Evolutionary conservation across 2,113 vertebrate genomes (phyloP), one percentile per base, ranked within the genome.

Genomic region (Macroglossus sobrinus): DNA sequence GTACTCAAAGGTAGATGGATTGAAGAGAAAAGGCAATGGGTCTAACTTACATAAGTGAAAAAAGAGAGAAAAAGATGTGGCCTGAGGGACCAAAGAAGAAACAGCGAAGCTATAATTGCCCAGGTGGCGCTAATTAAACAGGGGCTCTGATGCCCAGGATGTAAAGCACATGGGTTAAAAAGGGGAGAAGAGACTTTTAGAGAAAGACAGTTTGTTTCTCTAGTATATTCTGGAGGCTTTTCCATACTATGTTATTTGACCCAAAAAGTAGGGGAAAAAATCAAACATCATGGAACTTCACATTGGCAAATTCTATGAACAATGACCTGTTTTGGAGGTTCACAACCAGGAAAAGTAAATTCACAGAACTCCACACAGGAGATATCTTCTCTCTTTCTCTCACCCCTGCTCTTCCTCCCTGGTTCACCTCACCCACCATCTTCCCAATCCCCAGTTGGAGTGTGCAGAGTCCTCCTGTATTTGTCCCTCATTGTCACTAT

Each of bases 71-170:
- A 79, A 6, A 40, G 59, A 55, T 9, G 0, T 75, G 71, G 59
- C 15, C 7, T 4, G n/a, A 64, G 30, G 40, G 63, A 47, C 19
- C 38, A 16, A 40, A 69, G 22, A 50, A 38, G 19, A 16, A 50
- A 57, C 40, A 33, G 43, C 2, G 0, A 38, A 26, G 11, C 22
- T 22, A 3, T 22, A 43, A 35, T 35, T 53, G 40, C 10, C 19
- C 43, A 5, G 33, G 38, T 35, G n/a, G 38, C 24, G n/a, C 33
- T 38, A 53, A 38, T 7, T 26, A 72, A 53, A 45, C 9, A 38
- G 53, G n/a, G 24, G 45, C 3, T 0, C 2, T 16, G 3, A 21
- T 0, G 21, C 35, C 35, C 28, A 15, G 75, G 43, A 57, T 12
- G 14, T 6, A 35, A 59, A 57, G 68, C 5, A 6, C 1, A 3